Evolutionary conservation across 2,797 vertebrate genomes (phyloP), one percentile per base, ranked within the genome.

Genomic region (Fistularia commersonii): DNA sequence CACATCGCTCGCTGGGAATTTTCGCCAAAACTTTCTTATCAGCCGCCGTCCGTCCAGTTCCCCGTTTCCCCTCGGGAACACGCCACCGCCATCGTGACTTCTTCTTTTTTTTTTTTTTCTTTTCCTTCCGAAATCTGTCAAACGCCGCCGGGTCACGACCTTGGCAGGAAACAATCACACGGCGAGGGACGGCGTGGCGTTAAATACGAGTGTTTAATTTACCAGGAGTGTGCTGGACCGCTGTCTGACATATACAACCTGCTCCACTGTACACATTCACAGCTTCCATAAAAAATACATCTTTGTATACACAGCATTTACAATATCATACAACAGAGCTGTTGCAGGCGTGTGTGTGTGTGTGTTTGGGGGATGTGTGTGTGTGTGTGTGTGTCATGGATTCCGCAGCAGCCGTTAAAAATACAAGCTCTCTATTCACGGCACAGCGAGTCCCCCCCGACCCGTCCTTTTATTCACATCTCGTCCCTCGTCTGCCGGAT

Each of bases 251-350:
- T 86, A 73, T 84, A 84, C 85, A 87, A 79, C 71, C 74, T 76
- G 65, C 73, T 75, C 49, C 64, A 82, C 79, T 91, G 73, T 87
- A 91, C 88, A 90, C 76, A 81, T 84, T 81, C 88, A 90, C 88
- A 90, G 79, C 76, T 84, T 89, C 87, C 84, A 89, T 90, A 91
- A 89, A 92, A 90, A 89, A 91, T 85, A 90, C 86, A 85, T 88
- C 84, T 91, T 81, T 83, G 72, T 90, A 88, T 88, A 82, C 81
- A 90, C 87, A 88, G 64, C 84, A 90, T 86, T 85, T 90, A 92
- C 91, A 91, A 71, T 86, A 87, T 80, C 74, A 74, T 87, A 88
- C 87, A 89, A 66, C 76, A 74, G 79, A 80, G 76, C 77, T 66
- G 79, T 66, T 77, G 66, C 64, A 65, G 72, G 70, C 69, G 51